Percentiles rank a stretch among this genome's conserved stretches.
Conservation (phyloP, 2,888 invertebrate genomes). For the Leptopilina syphax region DNA sequence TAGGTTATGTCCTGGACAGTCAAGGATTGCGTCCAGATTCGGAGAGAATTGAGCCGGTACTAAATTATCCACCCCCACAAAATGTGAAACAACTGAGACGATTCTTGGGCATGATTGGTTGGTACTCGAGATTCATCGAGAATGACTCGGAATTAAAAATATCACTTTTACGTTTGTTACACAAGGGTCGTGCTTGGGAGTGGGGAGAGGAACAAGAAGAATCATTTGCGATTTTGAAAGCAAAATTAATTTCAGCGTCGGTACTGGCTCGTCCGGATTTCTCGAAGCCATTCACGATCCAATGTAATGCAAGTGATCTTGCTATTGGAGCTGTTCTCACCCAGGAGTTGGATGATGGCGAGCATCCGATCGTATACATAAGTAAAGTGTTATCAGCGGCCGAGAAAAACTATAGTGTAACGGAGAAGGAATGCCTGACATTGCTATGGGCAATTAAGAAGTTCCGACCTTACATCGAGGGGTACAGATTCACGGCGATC, state of each 20-base stretch:
- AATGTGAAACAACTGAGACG: neutral
- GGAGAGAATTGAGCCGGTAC: too few relatives aligned
- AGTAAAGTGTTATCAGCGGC: neutral
- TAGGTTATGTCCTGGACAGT: too few relatives aligned
- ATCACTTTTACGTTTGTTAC: neutral
- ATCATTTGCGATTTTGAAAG: neutral
- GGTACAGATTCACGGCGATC: constrained; percentile 49
- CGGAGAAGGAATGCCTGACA: too few relatives aligned
- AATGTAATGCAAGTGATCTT: neutral
- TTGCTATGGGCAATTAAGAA: too few relatives aligned
- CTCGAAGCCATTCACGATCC: neutral
- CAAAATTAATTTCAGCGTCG: neutral
- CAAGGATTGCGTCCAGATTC: too few relatives aligned
- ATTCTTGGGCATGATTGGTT: neutral
- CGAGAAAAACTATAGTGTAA: too few relatives aligned
- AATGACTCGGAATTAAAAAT: too few relatives aligned
- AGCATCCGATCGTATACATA: neutral
- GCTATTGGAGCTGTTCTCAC: neutral
- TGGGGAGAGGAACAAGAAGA: neutral
- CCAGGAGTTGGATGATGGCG: too few relatives aligned
- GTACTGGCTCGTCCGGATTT: neutral
- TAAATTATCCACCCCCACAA: too few relatives aligned
- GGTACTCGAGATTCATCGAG: neutral
- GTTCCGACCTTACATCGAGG: constrained; percentile 44
- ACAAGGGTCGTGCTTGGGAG: neutral